phyloP scores from a whole-genome alignment of 1,140 invertebrate genomes.

The Catajapyx aquilonaris region DNA sequence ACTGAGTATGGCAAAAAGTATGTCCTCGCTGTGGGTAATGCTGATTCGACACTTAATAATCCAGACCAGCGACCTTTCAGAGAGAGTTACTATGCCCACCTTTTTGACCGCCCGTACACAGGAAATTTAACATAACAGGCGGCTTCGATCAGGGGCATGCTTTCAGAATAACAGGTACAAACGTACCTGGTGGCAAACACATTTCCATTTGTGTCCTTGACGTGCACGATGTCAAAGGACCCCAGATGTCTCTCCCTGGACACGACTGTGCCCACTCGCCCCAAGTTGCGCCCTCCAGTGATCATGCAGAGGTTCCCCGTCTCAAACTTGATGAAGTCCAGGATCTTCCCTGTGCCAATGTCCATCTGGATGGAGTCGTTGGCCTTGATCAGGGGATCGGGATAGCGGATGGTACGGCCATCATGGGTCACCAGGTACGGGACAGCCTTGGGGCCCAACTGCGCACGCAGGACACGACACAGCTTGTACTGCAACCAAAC shows the following conservation, averaged over 20 bases:
- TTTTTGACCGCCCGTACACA: slow-evolving; percentile 22
- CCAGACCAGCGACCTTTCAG: slow-evolving; percentile 27
- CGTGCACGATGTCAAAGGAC: slow-evolving; percentile 97
- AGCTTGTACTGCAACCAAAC: slow-evolving; percentile 99
- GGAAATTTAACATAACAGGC: slow-evolving; percentile 14
- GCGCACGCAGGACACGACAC: slow-evolving; percentile 79
- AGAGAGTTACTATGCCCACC: slow-evolving; percentile 23
- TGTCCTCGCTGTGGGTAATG: slow-evolving; percentile 31
- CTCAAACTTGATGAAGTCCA: slow-evolving; percentile 97
- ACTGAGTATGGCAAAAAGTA: too few relatives aligned
- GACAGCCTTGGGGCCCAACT: slow-evolving; percentile 82
- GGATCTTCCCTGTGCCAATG: slow-evolving; percentile 82
- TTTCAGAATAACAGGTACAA: slow-evolving; percentile 4
- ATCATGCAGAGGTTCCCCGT: slow-evolving; percentile 96
- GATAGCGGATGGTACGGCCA: slow-evolving; percentile 94
- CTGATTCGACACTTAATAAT: slow-evolving; percentile 18
- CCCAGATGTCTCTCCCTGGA: slow-evolving; percentile 95
- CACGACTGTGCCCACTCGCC: slow-evolving; percentile 91
- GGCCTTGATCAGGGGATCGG: slow-evolving; percentile 90
- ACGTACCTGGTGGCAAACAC: slow-evolving; percentile 93
- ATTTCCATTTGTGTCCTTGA: slow-evolving; percentile 91
- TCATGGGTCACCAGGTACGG: slow-evolving; percentile 94
- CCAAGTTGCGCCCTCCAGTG: slow-evolving; percentile 98
- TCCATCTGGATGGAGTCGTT: slow-evolving; percentile 95
- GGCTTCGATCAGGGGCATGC: slow-evolving; percentile 28